These are phyloP conservation scores for Plusia festucae DNA, from an alignment of 2,888 invertebrate genomes.

Conservation along the genomic window DNA sequence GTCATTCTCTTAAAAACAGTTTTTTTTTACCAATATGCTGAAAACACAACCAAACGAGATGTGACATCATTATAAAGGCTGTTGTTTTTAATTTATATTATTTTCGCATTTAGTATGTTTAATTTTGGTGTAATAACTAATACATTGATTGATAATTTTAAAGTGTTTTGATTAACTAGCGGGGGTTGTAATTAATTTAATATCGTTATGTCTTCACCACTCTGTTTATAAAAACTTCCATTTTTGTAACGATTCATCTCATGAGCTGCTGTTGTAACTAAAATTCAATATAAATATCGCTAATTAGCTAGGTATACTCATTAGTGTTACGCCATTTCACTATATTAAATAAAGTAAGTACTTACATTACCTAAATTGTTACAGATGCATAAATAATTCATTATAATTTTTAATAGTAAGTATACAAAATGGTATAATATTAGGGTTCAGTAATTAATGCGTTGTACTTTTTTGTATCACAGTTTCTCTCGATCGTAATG, in stretches of 20 bases:
- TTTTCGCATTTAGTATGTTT: too few species aligned
- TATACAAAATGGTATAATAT: background rate
- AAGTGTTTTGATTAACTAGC: too few species aligned
- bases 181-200: too few species aligned
- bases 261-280: slow-evolving; percentile 35
- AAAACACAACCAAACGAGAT: too few species aligned
- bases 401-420: slow-evolving; percentile 17
- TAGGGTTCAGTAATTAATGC: slow-evolving; percentile 6
- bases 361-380: slow-evolving; percentile 44
- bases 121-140: too few species aligned
- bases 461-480: background rate
- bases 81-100: too few species aligned
- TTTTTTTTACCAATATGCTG: too few species aligned
- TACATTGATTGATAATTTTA: too few species aligned
- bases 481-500: background rate
- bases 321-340: slow-evolving; percentile 36
- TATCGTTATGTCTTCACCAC: too few species aligned
- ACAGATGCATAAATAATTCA: slow-evolving; percentile 27
- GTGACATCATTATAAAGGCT: too few species aligned
- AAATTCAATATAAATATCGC: slow-evolving; percentile 31
- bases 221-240: too few species aligned
- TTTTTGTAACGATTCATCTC: slow-evolving; percentile 19
- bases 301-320: slow-evolving; percentile 34
- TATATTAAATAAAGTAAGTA: slow-evolving; percentile 48
- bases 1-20: too few species aligned